Evolutionary conservation across 2,797 vertebrate genomes (phyloP).

Genomic region (Triplophysa yarkandensis): DNA sequence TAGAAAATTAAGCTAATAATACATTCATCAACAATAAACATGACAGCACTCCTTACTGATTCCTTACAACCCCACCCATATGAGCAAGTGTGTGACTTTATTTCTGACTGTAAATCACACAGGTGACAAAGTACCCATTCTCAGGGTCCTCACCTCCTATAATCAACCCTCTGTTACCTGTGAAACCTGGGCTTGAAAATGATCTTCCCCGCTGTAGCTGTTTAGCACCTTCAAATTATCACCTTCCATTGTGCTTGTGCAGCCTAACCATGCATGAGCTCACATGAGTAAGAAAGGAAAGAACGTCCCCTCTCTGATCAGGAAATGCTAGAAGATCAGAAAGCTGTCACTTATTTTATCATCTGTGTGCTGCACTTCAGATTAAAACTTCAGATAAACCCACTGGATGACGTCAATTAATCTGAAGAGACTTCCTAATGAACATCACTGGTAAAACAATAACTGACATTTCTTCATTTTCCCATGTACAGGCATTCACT

Average conservation of each 20-base stretch:
- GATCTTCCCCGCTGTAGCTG: conserved; percentile 84
- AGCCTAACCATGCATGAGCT: conserved; percentile 73
- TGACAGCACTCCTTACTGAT: conserved; percentile 16
- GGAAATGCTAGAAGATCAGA: conserved; percentile 25
- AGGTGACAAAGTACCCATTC: conserved; percentile 88
- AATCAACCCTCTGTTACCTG: conserved; percentile 89
- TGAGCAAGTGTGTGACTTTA: neutral
- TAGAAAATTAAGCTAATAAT: neutral
- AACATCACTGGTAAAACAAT: neutral
- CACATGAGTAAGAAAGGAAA: conserved; percentile 45
- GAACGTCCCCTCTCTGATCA: neutral
- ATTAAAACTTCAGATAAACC: neutral
- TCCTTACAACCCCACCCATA: neutral
- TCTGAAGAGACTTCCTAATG: neutral
- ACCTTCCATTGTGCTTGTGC: conserved; percentile 89
- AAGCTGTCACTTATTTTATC: conserved; percentile 14
- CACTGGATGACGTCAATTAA: neutral
- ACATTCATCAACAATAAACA: neutral
- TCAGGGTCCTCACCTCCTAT: conserved; percentile 83
- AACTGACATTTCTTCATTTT: neutral
- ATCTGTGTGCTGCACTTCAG: conserved; percentile 19
- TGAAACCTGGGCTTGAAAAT: conserved; percentile 86
- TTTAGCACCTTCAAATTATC: conserved; percentile 96
- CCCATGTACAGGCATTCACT: neutral
- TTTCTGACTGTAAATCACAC: conserved; percentile 67